Evolutionary conservation across 2,888 invertebrate genomes (phyloP), one percentile per base, ranked within the genome.

Genomic region (Agonopterix arenella): DNA sequence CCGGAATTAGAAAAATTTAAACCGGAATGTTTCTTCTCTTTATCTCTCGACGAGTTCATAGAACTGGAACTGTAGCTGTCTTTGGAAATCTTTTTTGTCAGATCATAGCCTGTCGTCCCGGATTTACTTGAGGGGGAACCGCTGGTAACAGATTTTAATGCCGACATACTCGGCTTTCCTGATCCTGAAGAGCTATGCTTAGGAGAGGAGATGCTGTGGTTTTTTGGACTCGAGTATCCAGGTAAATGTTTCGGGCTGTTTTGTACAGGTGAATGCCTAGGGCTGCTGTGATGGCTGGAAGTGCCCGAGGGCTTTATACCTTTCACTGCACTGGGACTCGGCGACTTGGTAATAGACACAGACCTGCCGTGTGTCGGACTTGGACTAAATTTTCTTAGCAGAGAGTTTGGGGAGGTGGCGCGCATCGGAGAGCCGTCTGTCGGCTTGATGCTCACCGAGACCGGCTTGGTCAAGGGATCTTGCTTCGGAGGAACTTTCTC

Each of bases 141-240:
- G 66, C 92, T 92, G 1, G 93, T 90, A 1, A 96, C 95, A 40
- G 94, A 96, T 72, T 96, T 96, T 16, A 96, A 78, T 0, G 96
- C 93, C 0, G 96, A 95, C 95, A 97, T 96, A 67, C 96, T 96
- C 0, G 96, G 96, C 70, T 97, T 97, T 0, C 96, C 96, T 1
- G 95, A 93, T 51, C 93, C 90, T 0, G 92, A 91, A 18, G 92
- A 92, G 61, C 91, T 90, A 62, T 95, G 95, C 73, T 96, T 96
- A 13, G 96, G 96, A 11, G 95, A 95, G 10, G 93, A 93, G 11
- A 93, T 92, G 47, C 93, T 93, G 70, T 95, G 95, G 69, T 93
- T 94, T 83, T 95, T 95, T 61, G 94, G 94, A 76, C 93, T 94
- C 50, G 93, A 93, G 54, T 93, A 92, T 13, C 93, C 92, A 9